Base-by-base conservation (phyloP, 2,888 invertebrate genomes). In the Apotomis turbidana region DNA sequence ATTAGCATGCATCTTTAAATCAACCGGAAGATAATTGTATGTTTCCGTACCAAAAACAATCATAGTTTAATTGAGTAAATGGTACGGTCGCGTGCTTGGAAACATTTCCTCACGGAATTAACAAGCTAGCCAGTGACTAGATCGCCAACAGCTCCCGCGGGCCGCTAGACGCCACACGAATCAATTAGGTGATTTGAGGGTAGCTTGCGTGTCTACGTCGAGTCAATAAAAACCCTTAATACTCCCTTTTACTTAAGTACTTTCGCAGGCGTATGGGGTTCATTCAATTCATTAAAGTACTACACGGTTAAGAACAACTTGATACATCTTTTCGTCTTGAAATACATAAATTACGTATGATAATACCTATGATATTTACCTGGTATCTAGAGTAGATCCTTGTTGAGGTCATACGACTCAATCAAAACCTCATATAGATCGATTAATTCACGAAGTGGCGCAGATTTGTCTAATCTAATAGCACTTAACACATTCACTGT, bases 151-250 rank as follows among this genome's bases (percentile, higher is more conserved):
- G 78, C 75, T 84, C 84, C 85, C 84, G 55, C 61, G 71, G 71
- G 71, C 51, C 67, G 66, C 54, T 57, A 12, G 70, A 13, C 54
- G 78, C 83, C 83, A 87, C 83, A 83, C 83, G 80, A 87, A 85
- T 85, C 88, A 87, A 88, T 88, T 88, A 87, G 83, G 82, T 85
- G 81, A 88, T 87, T 87, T 84, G 86, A 87, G 83, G 81, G 83
- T 79, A 81, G 81, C 76, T 87, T 75, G 87, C 87, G 86, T 87
- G 87, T 66, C 55, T 8, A 46, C 74, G 75, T 72, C 78, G 76
- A 79, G 73, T 70, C 70, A 73, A 73, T 73, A 69, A 69, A 72
- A 70, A 62, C 60, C 72, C 67, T 67, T 69, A 62, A 41, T 46
- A n/a, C 66, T 52, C 66, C 66, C 66, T 66, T 38, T 6, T 66